Percentiles rank a stretch among this genome's conserved stretches.
Conservation (phyloP, 2,888 invertebrate genomes). For the Rhagophthalmus giganteus region DNA sequence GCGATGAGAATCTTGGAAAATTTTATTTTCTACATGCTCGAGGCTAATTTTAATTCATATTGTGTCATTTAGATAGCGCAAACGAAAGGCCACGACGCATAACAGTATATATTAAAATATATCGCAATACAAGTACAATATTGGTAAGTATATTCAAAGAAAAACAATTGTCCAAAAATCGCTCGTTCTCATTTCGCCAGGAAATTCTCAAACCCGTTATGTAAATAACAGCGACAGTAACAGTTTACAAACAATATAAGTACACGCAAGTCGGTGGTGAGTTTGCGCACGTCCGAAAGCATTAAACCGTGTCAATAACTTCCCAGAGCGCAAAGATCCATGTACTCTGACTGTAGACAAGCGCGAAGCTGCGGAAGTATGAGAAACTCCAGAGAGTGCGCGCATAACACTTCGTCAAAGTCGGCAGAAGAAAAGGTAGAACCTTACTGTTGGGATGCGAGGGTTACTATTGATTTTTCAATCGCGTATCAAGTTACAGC, state of each 20-base stretch:
- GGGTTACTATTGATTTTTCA: slow-evolving; percentile 35
- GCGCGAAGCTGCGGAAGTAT: slow-evolving; percentile 11
- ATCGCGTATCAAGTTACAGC: slow-evolving; percentile 28
- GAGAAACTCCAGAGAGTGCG: slow-evolving; percentile 7
- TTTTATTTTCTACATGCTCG: too few species aligned
- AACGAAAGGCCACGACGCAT: too few species aligned
- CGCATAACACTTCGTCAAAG: slow-evolving; percentile 10
- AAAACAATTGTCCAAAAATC: too few species aligned
- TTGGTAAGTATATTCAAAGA: too few species aligned
- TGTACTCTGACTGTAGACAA: slow-evolving; percentile 5
- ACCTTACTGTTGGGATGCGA: slow-evolving; percentile 2
- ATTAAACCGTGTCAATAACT: slow-evolving; percentile 13
- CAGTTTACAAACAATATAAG: background rate
- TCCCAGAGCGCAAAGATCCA: slow-evolving; percentile 10
- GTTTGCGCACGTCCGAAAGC: background rate
- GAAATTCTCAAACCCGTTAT: too few species aligned
- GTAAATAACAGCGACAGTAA: background rate
- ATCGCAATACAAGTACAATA: too few species aligned
- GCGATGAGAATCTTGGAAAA: too few species aligned
- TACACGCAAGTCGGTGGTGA: background rate
- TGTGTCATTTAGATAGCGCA: too few species aligned
- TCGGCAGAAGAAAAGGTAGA: slow-evolving; percentile 9
- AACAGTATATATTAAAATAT: too few species aligned
- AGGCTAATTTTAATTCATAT: too few species aligned
- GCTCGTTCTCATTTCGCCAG: too few species aligned